Conservation (phyloP, 64 coral and sea anemone species). For the Dendrophyllia cribrosa region DNA sequence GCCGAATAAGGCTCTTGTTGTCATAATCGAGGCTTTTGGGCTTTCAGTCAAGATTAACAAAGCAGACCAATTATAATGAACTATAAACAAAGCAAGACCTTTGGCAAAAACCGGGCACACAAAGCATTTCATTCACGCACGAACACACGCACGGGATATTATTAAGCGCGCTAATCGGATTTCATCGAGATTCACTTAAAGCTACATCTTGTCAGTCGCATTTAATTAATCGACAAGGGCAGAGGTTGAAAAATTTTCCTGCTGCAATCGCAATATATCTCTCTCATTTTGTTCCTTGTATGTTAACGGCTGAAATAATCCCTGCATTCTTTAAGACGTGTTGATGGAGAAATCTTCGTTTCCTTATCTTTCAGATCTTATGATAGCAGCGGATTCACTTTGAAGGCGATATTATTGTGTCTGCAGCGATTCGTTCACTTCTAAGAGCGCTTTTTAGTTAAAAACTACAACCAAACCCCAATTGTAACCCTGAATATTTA, state of each 20-base stretch:
- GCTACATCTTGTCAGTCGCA: background rate
- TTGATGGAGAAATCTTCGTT: conserved; percentile 1
- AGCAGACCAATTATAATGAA: background rate
- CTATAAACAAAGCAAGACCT: background rate
- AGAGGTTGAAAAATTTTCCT: conserved; percentile 11
- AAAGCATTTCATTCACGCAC: background rate
- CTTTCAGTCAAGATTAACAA: conserved; percentile 12
- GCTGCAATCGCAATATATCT: background rate
- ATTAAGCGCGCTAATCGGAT: conserved; percentile 18
- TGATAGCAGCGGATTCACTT: conserved; percentile 24
- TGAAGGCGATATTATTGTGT: background rate
- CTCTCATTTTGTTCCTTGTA: conserved; percentile 15
- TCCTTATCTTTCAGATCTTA: conserved; percentile 38
- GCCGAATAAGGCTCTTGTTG: background rate
- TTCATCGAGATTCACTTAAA: conserved; percentile 4
- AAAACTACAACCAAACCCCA: background rate
- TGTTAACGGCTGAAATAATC: conserved; percentile 12
- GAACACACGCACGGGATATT: background rate
- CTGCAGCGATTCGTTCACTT: background rate
- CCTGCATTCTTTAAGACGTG: conserved; percentile 28
- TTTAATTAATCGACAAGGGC: background rate
- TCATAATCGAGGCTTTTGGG: no score
- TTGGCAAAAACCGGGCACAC: background rate
- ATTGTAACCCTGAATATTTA: no score
- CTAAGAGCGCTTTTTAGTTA: background rate